Base-by-base conservation (phyloP, 2,113 vertebrate species). In the Hippocampus barbouri region DNA sequence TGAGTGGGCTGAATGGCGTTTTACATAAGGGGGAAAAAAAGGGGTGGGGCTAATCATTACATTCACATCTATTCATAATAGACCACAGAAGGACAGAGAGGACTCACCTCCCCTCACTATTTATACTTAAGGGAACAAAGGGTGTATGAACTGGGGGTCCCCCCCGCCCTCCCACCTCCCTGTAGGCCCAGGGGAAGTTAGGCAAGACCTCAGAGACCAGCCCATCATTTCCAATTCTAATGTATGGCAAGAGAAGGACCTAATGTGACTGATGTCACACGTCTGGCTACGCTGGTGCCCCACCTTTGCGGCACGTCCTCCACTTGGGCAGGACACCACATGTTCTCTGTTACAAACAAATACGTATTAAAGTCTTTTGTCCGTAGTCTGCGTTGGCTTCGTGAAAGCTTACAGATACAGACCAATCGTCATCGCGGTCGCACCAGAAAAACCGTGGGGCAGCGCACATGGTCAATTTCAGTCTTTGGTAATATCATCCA, bases 211-310 rank as follows among this genome's bases (percentile, higher is more conserved):
- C 91, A 87, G 77, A 87, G 93, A 94, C 93, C 94, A 94, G 94
- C 81, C 81, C 77, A 96, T 96, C 95, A 99, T 99, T 97, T 99
- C 96, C 97, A 99, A 98, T 97, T 99, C 96, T 97, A 99, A 99
- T 99, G 90, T 87, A 92, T 90, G 92, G 93, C 90, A 80, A 79
- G 84, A 89, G 87, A 85, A 83, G 87, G 87, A 86, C 82, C 80
- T 87, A 88, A 93, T 94, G 94, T 94, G 95, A 95, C 95, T 93
- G 95, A 95, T 97, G 95, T 95, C 94, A 95, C 86, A 72, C 76
- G 67, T 76, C 53, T 69, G 72, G 85, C 71, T 38, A 11, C 74
- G 70, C 78, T 23, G 63, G 75, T 83, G 79, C 69, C 91, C 93
- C 70, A 59, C 91, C 53, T 60, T 68, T n/a, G 23, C 67, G 71